Evolutionary conservation across 1,140 invertebrate genomes (phyloP).

Genomic region (Hormaphis cornu): DNA sequence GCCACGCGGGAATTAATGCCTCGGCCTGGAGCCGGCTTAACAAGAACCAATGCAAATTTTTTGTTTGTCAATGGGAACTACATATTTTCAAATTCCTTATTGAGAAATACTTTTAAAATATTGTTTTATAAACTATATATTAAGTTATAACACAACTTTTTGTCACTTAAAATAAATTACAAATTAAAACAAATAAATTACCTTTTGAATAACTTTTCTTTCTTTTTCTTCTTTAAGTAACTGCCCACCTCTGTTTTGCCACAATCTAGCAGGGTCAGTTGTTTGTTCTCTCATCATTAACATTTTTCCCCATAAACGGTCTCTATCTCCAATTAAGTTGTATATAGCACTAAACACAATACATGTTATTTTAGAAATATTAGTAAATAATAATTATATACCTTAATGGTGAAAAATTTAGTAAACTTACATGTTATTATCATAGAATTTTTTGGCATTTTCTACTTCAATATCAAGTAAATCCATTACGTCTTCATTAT

Average conservation of each 20-base stretch:
- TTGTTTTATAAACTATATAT: not conserved
- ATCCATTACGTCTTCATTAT: constrained; percentile 33
- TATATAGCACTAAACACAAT: constrained; percentile 31
- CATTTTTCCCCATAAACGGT: constrained; percentile 34
- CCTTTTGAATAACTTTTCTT: constrained; percentile 35
- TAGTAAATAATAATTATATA: not conserved
- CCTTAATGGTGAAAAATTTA: not conserved
- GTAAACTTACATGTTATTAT: constrained; percentile 30
- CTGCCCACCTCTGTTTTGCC: constrained; percentile 35
- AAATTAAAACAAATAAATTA: constrained; percentile 12
- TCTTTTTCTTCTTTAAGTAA: constrained; percentile 36
- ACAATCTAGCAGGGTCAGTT: constrained; percentile 32
- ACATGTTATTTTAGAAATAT: not conserved
- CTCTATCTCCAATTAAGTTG: constrained; percentile 28
- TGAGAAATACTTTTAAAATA: not conserved
- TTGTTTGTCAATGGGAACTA: no score
- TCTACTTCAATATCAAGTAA: constrained; percentile 33
- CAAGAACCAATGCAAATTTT: no score
- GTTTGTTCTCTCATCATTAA: constrained; percentile 27
- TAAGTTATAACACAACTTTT: no score
- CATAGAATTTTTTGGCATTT: constrained; percentile 30
- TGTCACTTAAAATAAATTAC: no score
- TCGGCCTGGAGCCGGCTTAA: no score
- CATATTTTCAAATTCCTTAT: not conserved
- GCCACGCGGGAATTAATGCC: no score